Conservation (phyloP, 2,888 invertebrate species). For the Unio delphinus region DNA sequence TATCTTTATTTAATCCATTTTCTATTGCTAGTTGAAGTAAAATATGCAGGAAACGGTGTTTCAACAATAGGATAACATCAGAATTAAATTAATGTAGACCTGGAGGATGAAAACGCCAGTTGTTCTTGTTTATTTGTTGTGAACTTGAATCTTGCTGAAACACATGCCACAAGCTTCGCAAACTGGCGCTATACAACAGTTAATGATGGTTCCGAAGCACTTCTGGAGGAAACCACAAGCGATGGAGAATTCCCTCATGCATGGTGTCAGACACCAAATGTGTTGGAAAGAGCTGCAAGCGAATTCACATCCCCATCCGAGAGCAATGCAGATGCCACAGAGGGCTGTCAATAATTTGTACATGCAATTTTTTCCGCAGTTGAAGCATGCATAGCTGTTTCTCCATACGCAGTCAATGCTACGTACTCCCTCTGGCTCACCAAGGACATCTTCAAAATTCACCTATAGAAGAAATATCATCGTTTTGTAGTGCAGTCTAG, state of each 20-base stretch:
- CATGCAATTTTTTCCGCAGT: constrained; percentile 79
- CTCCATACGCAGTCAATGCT: constrained; percentile 81
- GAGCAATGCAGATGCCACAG: constrained; percentile 79
- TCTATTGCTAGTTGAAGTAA: no score
- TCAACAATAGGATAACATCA: no score
- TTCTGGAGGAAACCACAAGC: constrained; percentile 67
- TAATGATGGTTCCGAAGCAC: constrained; percentile 68
- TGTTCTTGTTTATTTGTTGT: no score
- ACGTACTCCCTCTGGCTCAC: constrained; percentile 56
- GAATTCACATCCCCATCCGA: constrained; percentile 73
- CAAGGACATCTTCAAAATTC: constrained; percentile 8
- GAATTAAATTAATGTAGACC: no score
- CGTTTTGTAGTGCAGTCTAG: no score
- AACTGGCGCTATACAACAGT: no score
- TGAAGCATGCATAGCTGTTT: constrained; percentile 77
- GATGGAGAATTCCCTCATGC: constrained; percentile 79
- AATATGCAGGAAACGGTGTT: no score
- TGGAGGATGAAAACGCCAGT: no score
- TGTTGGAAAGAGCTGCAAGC: constrained; percentile 76
- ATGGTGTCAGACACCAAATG: constrained; percentile 83
- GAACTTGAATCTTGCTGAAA: no score
- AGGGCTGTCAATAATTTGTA: constrained; percentile 81
- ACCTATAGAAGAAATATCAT: no score
- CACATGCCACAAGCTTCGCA: no score
- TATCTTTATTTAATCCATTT: no score